Evolutionary conservation across 2,888 invertebrate species (phyloP), one percentile per base, ranked within the genome.

Genomic region (Trichacis sp.): DNA sequence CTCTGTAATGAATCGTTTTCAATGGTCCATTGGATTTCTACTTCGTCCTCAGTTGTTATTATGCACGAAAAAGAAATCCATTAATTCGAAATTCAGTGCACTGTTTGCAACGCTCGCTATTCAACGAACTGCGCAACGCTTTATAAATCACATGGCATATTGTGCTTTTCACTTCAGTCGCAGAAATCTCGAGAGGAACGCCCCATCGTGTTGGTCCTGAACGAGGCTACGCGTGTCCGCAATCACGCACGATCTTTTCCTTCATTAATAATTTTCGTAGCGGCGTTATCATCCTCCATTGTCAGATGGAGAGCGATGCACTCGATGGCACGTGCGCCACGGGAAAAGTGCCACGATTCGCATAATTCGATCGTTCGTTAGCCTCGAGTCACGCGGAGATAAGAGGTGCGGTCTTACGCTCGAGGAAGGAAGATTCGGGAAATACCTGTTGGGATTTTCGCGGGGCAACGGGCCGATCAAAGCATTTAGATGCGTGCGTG

Each of bases 231-330:
- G 36, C 38, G 58, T 51, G 65, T 56, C 46, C 52, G 54, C 54
- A 57, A 66, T 61, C 66, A 58, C 48, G 58, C 61, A 55, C 66
- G 61, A 66, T 62, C 66, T 61, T 46, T 24, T 50, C 42, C 54
- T 58, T 66, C 66, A 62, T 66, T 66, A 58, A 66, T 62, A 55
- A 66, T 66, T 62, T 66, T 66, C 58, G 48, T 62, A 53, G 49
- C 46, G 30, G 50, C 38, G 55, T 48, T 65, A 65, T 65, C 61
- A 61, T 58, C 48, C 47, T 52, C 12, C 46, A 57, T 61, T 61
- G 65, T 65, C 57, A 29, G 50, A 14, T 40, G 36, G 51, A 15
- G 45, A 40, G 15, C 47, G 57, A 54, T 58, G 57, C 65, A 58
- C 60, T 49, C 61, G 61, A 17, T 38, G 65, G n/a, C 61, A 65